A percentile compares a stretch with the other conserved stretches of the same genome.
Conservation (phyloP, 2,888 invertebrate genomes). For the Drosophila macrothrix region DNA sequence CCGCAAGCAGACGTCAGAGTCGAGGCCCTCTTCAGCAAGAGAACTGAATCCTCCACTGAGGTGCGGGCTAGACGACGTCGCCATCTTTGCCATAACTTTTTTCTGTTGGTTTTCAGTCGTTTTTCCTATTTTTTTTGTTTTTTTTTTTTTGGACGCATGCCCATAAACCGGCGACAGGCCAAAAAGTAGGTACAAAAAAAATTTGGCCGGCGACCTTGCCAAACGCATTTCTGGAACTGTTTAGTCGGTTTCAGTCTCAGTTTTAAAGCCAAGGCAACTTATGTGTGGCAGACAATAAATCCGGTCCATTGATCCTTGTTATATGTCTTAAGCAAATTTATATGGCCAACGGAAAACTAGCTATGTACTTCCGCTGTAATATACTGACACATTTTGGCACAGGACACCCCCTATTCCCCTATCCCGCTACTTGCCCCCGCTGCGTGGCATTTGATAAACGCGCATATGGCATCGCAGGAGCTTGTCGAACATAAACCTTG, state of each 20-base stretch:
- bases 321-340: conserved; percentile 78
- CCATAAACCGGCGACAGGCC: conserved; percentile 68
- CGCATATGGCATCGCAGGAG: conserved; percentile 73
- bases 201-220: conserved; percentile 67
- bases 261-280: conserved; percentile 74
- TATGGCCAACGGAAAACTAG: conserved; percentile 75
- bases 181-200: conserved; percentile 67
- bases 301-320: conserved; percentile 78
- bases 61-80: conserved; percentile 72
- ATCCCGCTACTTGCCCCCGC: neutral
- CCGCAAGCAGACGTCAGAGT: conserved; percentile 70
- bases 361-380: conserved; percentile 38
- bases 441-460: conserved; percentile 71
- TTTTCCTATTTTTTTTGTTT: too few relatives aligned
- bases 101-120: conserved; percentile 8
- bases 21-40: conserved; percentile 31
- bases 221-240: conserved; percentile 26
- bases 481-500: conserved; percentile 77
- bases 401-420: neutral
- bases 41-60: conserved; percentile 11
- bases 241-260: conserved; percentile 41
- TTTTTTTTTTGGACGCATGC: conserved; percentile 47
- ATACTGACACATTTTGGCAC: conserved; percentile 34
- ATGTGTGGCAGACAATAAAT: conserved; percentile 76
- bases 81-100: conserved; percentile 71